Base-by-base conservation (phyloP, 2,888 invertebrate species). In the Phorcus lineatus region DNA sequence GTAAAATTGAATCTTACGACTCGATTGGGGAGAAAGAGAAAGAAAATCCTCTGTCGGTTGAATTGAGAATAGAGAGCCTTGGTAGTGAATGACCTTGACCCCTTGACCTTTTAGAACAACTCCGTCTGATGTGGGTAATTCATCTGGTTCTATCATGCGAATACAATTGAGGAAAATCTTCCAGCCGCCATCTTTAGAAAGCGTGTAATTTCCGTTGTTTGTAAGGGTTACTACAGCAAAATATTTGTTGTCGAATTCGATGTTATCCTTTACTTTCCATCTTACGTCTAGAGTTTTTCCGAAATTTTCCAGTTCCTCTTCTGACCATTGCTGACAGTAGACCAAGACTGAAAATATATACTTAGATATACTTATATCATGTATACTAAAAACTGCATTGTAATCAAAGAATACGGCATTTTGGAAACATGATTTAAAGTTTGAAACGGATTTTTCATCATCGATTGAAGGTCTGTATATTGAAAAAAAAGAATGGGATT, bases 11-110 rank as follows among this genome's bases (percentile, higher is more conserved):
- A 76, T 55, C 31, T 76, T 76, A 4, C 76, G 52, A n/a, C 76
- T 40, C 9, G 77, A 77, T 4, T 85, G 82, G 0, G 87, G 81
- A 2, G 57, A 11, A 0, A 89, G 76, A 0, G 77, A 53, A 17
- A 67, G 52, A 78, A 86, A 87, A 11, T 17, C 66, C 7, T 62
- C 11, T 7, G 80, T 80, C 0, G 90, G 89, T 36, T 80, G 79
- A 16, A 90, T 28, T 75, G 84, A 84, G 53, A 85, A 89, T 7
- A 87, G 81, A 19, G 82, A 84, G 9, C 90, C 90, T 19, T 86
- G 85, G 6, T 88, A 79, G 55, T 88, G 88, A 16, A 79, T 85
- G 6, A 89, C 54, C 7, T 77, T 82, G 36, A 90, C 55, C 24
- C 84, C 83, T 77, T 88, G 86, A 74, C 80, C 80, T 1, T 78